These are phyloP conservation scores for Amphimallon solstitiale DNA, from an alignment of 2,888 invertebrate genomes.

Conservation along the genomic window DNA sequence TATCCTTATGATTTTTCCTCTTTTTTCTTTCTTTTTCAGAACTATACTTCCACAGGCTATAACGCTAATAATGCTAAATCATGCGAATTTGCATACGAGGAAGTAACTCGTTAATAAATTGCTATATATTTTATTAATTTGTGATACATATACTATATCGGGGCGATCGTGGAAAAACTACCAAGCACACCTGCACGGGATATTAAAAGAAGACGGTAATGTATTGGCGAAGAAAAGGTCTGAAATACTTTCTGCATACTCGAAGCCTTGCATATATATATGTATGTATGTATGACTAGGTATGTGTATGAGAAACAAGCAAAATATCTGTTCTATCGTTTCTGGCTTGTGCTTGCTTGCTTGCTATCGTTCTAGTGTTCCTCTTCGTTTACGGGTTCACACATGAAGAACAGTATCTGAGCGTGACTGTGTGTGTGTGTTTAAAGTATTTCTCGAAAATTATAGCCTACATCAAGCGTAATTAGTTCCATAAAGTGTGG, in stretches of 20 bases:
- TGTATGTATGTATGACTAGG: too few species aligned
- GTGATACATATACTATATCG: slow-evolving; percentile 42
- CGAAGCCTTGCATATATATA: too few species aligned
- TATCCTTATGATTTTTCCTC: neutral
- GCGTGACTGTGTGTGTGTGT: neutral
- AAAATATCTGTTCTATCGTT: neutral
- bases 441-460: slow-evolving; percentile 36
- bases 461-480: slow-evolving; percentile 37
- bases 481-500: slow-evolving; percentile 38
- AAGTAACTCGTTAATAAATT: slow-evolving; percentile 47
- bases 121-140: slow-evolving; percentile 47
- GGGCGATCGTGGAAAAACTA: slow-evolving; percentile 38
- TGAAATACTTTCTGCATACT: slow-evolving; percentile 18
- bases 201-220: slow-evolving; percentile 41
- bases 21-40: slow-evolving; percentile 6
- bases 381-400: slow-evolving; percentile 5
- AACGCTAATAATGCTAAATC: slow-evolving; percentile 43
- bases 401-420: slow-evolving; percentile 22
- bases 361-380: too few species aligned
- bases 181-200: slow-evolving; percentile 45
- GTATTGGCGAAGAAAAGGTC: slow-evolving; percentile 33
- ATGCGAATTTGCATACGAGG: slow-evolving; percentile 47
- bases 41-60: neutral
- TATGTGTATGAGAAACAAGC: slow-evolving; percentile 14
- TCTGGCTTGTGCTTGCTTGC: neutral